Evolutionary conservation across 2,797 vertebrate genomes (phyloP), one percentile per base, ranked within the genome.

Genomic region (Psittacula echo): DNA sequence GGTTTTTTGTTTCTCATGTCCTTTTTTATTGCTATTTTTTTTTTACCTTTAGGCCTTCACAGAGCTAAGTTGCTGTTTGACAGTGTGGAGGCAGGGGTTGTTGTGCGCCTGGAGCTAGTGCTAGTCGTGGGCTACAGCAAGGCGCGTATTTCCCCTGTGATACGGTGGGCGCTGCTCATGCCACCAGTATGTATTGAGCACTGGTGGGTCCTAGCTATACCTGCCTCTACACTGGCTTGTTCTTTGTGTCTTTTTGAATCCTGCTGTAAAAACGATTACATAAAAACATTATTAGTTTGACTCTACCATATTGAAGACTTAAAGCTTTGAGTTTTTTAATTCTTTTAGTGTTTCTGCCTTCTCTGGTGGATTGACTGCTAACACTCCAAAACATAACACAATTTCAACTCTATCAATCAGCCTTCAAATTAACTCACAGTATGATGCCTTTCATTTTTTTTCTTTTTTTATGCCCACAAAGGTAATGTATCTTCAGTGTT

Each of bases 111-210:
- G 34, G 39, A 37, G 50, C 54, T 42, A 29, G 21, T 1, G 4
- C 30, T 53, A 68, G n/a, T 37, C 45, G 29, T 11, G 53, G 45
- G 34, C 71, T 64, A 39, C 48, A 64, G 80, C 53, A 26, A 62
- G 53, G 37, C 0, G 0, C 5, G 2, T 1, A 3, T 6, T 27
- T 87, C 11, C 14, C 6, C 20, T 42, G 26, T 0, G 1, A 30
- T 68, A 34, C 2, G 1, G 1, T 3, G 47, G 58, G 16, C 0
- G 0, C 58, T 66, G 45, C n/a, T 56, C 5, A 19, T 5, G 4
- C 17, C 42, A 34, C 10, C 2, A 2, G 16, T 3, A 1, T 14
- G 47, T 45, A 2, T 3, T 45, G 41, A 71, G 26, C 45, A 5
- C 19, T 61, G n/a, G 30, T 32, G 37, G n/a, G 47, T 51, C 37